These are phyloP conservation scores for Drosophila nr. perissopoda DNA, from an alignment of 2,888 invertebrate genomes.

Conservation along the genomic window DNA sequence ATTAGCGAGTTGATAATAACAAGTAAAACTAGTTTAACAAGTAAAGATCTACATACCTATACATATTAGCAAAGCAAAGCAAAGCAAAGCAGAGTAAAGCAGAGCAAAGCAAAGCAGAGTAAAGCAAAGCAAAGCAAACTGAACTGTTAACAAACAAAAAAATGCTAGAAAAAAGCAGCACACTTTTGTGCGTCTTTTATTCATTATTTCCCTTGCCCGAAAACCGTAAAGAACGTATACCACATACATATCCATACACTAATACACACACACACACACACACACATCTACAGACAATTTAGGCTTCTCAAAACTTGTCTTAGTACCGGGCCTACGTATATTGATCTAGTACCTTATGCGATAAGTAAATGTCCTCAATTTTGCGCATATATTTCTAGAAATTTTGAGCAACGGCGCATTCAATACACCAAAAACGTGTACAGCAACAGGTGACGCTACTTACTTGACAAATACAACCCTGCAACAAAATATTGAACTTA, in stretches of 20 bases:
- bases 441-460: constrained; percentile 28
- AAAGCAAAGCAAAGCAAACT: constrained; percentile 71
- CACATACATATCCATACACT: constrained; percentile 60
- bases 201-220: constrained; percentile 21
- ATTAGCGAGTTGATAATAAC: constrained; percentile 60
- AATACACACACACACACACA: constrained; percentile 10
- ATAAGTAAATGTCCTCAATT: constrained; percentile 29
- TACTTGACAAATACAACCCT: constrained; percentile 14
- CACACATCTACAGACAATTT: constrained; percentile 6
- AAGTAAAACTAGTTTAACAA: constrained; percentile 54
- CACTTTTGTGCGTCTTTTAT: constrained; percentile 63
- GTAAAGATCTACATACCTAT: constrained; percentile 32
- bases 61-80: constrained; percentile 32
- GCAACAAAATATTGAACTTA: constrained; percentile 29
- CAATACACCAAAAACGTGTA: not conserved
- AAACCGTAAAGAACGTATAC: constrained; percentile 54
- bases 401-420: not conserved
- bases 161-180: constrained; percentile 50
- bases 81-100: constrained; percentile 12
- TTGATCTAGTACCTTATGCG: constrained; percentile 29
- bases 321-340: constrained; percentile 7
- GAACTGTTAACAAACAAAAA: constrained; percentile 66
- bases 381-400: constrained; percentile 22
- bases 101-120: constrained; percentile 70
- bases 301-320: constrained; percentile 37